Evolutionary conservation across 2,797 vertebrate species (phyloP).

Genomic region (Champsocephalus esox): DNA sequence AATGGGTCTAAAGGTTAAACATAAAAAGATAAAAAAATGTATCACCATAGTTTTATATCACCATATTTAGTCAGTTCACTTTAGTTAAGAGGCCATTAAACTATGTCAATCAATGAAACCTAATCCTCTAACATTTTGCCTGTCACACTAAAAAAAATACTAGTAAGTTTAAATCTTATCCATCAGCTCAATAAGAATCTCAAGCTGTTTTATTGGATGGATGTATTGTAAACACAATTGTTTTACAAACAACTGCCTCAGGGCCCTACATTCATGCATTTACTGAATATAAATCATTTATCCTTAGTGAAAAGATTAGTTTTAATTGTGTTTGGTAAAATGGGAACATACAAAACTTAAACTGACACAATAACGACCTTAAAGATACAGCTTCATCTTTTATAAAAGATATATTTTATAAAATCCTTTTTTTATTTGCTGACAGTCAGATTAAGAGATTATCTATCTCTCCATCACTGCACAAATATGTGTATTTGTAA

Average conservation of each 20-base stretch:
- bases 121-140: neutral
- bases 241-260: neutral
- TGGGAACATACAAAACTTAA: neutral
- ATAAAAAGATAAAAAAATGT: constrained; percentile 24
- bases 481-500: too few relatives aligned
- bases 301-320: neutral
- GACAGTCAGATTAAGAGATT: too few relatives aligned
- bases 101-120: neutral
- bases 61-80: neutral
- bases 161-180: neutral
- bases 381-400: too few relatives aligned
- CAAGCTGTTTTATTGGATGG: too few relatives aligned
- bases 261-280: neutral
- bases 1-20: constrained; percentile 66
- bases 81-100: neutral
- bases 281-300: neutral
- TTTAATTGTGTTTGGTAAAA: neutral
- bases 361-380: neutral
- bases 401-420: too few relatives aligned
- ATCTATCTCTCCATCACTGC: too few relatives aligned
- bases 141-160: neutral
- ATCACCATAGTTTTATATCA: neutral
- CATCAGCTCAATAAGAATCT: neutral
- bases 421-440: too few relatives aligned
- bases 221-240: neutral